Base-by-base conservation (phyloP, 1,140 invertebrate species). In the Lepidurus arcticus region DNA sequence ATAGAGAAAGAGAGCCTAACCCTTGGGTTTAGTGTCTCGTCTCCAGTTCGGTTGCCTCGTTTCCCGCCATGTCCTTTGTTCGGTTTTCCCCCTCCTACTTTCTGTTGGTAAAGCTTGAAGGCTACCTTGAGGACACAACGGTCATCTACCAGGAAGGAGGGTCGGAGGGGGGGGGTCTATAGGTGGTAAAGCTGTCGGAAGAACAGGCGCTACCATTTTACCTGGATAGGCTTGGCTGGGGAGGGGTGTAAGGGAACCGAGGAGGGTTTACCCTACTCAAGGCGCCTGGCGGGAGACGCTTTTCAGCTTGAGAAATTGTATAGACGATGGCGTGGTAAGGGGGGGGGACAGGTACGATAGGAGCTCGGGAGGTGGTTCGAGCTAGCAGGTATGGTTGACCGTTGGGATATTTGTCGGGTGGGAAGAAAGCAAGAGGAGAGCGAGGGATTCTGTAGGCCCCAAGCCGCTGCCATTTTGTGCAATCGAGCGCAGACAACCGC, bases 401-500 rank as follows among this genome's bases (percentile, higher is more conserved):
- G 53, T 65, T 65, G 53, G 53, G 34, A 34, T 34, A 34, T 34
- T 34, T 34, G 34, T 65, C 4, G 21, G 53, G 53, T 4, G 53
- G 53, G 45, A 47, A 47, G 53, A 16, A 47, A 47, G 45, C 45
- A 16, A 47, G 45, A 11, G 45, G 10, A 16, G 45, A 34, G 34
- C 34, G 34, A 47, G 45, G 53, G 53, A 65, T 65, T 65, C 53
- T 65, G 53, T n/a, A 65, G 8, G 53, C 53, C 53, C 53, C 53
- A 65, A 65, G 53, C 53, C 53, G 53, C 53, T 65, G 53, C 53
- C 53, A 65, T 65, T 65, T 65, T 65, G 53, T 65, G 53, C 53
- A 65, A 65, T 65, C 53, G 53, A 65, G 53, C 53, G 53, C 53
- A 65, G 53, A 65, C 53, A 65, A 65, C 53, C 53, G 53, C 53